Percentiles rank a stretch among this genome's conserved stretches.
Conservation (phyloP, 2,113 vertebrate species). For the Caretta caretta region DNA sequence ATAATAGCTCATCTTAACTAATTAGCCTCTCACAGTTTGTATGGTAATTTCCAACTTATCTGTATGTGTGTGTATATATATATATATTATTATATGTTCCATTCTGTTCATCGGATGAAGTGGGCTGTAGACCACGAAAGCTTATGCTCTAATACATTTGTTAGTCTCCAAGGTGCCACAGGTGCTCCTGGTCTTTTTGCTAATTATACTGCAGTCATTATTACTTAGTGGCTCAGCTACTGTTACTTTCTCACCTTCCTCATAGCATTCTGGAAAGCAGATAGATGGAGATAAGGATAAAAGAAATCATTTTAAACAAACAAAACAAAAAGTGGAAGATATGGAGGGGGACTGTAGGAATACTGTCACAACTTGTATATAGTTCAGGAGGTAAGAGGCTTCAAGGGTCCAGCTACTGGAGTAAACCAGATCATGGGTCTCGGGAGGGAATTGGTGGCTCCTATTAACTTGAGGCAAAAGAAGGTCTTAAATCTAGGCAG, state of each 20-base stretch:
- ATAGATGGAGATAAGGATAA: not conserved
- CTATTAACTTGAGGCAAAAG: not conserved
- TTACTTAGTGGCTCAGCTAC: not conserved
- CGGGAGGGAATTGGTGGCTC: not conserved
- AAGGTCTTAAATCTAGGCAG: not conserved
- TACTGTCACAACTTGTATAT: not conserved
- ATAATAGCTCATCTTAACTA: too few relatives aligned
- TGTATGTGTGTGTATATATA: too few relatives aligned
- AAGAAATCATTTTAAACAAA: too few relatives aligned
- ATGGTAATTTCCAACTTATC: too few relatives aligned
- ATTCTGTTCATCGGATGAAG: too few relatives aligned
- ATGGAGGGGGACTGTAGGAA: not conserved
- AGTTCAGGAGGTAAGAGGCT: not conserved
- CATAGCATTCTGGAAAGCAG: not conserved
- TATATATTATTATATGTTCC: too few relatives aligned
- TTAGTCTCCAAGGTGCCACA: too few relatives aligned
- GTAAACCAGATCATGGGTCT: not conserved
- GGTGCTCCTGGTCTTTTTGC: too few relatives aligned
- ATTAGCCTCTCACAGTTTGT: too few relatives aligned
- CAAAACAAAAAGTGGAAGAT: not conserved
- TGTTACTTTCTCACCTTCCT: not conserved
- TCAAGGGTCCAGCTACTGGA: not conserved
- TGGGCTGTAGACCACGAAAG: too few relatives aligned
- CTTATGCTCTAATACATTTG: too few relatives aligned
- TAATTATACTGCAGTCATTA: not conserved